These are phyloP conservation scores for Chironex yamaguchii DNA, from an alignment of 30 jellyfish, hydroid and myxozoan genomes.

Conservation along the genomic window DNA sequence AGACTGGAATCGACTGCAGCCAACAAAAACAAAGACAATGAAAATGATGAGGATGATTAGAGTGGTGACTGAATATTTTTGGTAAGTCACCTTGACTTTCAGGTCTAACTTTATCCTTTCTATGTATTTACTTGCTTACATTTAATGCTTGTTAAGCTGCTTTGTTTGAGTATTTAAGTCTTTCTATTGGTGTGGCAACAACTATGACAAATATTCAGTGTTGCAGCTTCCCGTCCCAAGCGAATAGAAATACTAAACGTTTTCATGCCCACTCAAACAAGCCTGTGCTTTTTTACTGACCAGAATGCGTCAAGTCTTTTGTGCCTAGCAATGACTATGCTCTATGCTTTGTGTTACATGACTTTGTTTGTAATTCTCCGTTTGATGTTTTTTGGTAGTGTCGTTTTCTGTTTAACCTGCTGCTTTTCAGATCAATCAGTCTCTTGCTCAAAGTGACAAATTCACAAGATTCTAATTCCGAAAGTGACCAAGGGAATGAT, in stretches of 20 bases:
- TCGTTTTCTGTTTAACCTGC: too few species aligned
- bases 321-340: too few species aligned
- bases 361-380: too few species aligned
- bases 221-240: slow-evolving; percentile 22
- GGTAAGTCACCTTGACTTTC: neutral
- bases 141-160: slow-evolving; percentile 7
- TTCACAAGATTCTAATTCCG: too few species aligned
- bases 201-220: too few species aligned
- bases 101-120: slow-evolving; percentile 15
- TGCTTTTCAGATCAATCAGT: too few species aligned
- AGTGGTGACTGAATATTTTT: neutral
- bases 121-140: neutral
- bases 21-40: slow-evolving; percentile 31
- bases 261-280: slow-evolving; percentile 1
- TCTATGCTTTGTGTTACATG: too few species aligned
- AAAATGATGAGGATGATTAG: slow-evolving; percentile 17
- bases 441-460: too few species aligned
- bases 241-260: neutral
- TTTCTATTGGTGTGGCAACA: too few species aligned
- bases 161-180: neutral
- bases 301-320: too few species aligned
- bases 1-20: slow-evolving; percentile 23
- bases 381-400: too few species aligned
- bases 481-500: too few species aligned
- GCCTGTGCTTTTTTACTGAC: slow-evolving; percentile 34